A percentile compares a stretch with the other conserved stretches of the same genome.
phyloP scores from a whole-genome alignment of 2,113 vertebrate genomes.

The human region GRCh38 chrX:29069001-29069500 shows the following conservation, averaged over 20 bases:
- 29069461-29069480: conserved; percentile 2
- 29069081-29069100: conserved; percentile 23
- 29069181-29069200: conserved; percentile 36
- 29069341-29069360: not conserved
- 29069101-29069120: conserved; percentile 36
- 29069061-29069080: conserved; percentile 26
- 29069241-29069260: conserved; percentile 52
- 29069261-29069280: conserved; percentile 22
- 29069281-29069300: conserved; percentile 22
- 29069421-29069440: not conserved
- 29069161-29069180: conserved; percentile 46
- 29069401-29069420: conserved; percentile 30
- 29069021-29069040: not conserved
- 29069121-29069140: conserved; percentile 50
- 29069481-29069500: not conserved
- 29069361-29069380: not conserved
- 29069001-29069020: not conserved
- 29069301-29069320: conserved; percentile 49
- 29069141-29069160: conserved; percentile 39
- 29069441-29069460: not conserved
- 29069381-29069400: not conserved
- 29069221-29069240: conserved; percentile 38
- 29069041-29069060: conserved; percentile 56
- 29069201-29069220: conserved; percentile 51
- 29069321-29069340: not conserved